Percentiles rank a stretch among this genome's conserved stretches.
Conservation (phyloP, 2,113 vertebrate species). For the Pangasianodon gigas region DNA sequence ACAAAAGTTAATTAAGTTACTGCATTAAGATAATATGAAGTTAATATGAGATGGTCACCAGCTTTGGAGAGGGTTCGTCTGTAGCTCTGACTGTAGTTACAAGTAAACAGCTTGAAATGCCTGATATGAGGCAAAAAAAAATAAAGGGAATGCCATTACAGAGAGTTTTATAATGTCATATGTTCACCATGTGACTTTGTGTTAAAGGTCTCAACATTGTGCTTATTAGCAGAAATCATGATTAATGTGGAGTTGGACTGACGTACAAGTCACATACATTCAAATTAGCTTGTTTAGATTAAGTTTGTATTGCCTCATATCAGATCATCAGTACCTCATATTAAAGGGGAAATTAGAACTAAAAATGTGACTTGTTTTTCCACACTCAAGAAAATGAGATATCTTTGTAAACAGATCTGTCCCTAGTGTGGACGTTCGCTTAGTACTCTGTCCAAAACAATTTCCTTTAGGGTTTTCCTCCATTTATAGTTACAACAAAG, state of each 20-base stretch:
- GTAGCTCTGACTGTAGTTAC: neutral
- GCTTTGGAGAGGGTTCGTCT: neutral
- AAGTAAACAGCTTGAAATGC: too few species aligned
- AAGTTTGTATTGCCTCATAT: neutral
- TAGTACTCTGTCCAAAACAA: neutral
- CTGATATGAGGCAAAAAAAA: neutral
- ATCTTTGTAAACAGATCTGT: neutral
- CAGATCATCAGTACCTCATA: neutral
- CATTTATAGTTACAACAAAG: neutral
- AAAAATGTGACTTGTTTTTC: neutral
- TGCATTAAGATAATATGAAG: neutral
- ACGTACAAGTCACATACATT: neutral
- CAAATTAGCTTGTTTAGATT: neutral
- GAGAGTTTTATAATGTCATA: neutral
- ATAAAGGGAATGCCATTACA: neutral
- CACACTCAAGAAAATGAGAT: neutral
- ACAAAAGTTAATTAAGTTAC: neutral
- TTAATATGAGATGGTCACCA: neutral
- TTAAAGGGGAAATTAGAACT: neutral
- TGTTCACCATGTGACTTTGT: neutral
- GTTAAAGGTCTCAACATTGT: neutral
- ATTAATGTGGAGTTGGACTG: neutral
- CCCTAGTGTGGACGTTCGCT: neutral
- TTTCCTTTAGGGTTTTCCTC: neutral
- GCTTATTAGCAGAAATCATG: neutral